Percentiles rank a stretch among this genome's conserved stretches.
Conservation (phyloP, 2,113 vertebrate genomes). For the Heterochromis multidens region DNA sequence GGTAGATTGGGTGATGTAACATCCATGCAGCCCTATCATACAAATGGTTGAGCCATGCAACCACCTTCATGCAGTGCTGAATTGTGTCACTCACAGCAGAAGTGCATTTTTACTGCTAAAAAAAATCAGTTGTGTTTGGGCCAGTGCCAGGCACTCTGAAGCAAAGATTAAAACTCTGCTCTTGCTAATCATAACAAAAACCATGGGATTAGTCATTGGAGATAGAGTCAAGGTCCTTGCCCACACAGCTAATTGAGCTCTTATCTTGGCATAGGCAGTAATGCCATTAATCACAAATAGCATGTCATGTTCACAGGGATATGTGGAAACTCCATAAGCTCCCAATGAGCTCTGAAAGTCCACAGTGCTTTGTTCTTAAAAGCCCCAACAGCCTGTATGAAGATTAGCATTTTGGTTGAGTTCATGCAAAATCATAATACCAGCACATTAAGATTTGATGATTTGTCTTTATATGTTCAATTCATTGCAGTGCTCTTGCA, state of each 20-base stretch:
- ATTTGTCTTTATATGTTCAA: not conserved
- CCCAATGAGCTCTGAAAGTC: conserved; percentile 5
- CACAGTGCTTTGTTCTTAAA: conserved; percentile 8
- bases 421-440: not conserved
- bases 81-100: not conserved
- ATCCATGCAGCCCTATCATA: not conserved
- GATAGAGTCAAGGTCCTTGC: conserved; percentile 66
- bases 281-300: conserved; percentile 62
- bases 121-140: conserved; percentile 28
- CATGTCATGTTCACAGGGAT: conserved; percentile 36
- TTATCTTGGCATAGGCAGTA: conserved; percentile 53
- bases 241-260: conserved; percentile 65
- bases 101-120: conserved; percentile 37
- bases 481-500: conserved; percentile 9
- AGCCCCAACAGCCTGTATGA: not conserved
- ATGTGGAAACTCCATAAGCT: conserved; percentile 4
- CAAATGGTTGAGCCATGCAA: not conserved
- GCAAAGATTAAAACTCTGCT: conserved; percentile 55
- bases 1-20: not conserved
- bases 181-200: conserved; percentile 63
- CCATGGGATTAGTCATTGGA: conserved; percentile 62
- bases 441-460: not conserved
- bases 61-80: not conserved
- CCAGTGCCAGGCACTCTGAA: conserved; percentile 16
- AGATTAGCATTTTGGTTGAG: not conserved